Conservation (phyloP, 1,140 invertebrate genomes). For the Nephotettix cincticeps region DNA sequence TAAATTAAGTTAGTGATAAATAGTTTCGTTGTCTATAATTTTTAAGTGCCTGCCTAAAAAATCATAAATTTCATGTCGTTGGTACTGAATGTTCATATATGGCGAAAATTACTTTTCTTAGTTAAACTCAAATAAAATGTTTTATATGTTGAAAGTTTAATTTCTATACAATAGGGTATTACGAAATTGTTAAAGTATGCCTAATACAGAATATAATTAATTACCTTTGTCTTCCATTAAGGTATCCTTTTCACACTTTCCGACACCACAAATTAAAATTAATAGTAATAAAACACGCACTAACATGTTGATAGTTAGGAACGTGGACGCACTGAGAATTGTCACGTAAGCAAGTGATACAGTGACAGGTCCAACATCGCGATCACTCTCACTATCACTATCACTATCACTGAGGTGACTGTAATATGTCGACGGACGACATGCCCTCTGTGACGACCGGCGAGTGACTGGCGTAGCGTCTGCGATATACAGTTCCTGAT, state of each 20-base stretch:
- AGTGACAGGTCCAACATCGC: neutral
- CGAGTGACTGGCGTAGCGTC: neutral
- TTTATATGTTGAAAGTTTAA: no score
- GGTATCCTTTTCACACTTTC: neutral
- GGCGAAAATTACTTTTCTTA: no score
- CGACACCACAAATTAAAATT: neutral
- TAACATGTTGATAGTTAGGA: neutral
- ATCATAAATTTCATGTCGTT: no score
- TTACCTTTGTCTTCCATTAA: constrained; percentile 10
- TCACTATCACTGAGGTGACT: neutral
- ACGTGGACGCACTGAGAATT: no score
- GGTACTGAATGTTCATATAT: no score
- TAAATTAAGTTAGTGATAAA: no score
- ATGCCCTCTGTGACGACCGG: neutral
- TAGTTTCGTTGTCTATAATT: no score
- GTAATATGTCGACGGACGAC: neutral
- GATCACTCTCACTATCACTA: neutral
- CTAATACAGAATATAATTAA: no score
- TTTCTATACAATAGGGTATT: no score
- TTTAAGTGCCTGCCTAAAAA: no score
- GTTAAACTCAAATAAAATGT: no score
- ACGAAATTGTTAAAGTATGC: no score
- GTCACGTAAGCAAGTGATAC: neutral
- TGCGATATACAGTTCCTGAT: neutral
- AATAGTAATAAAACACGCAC: neutral